Evolutionary conservation across 1,140 invertebrate species (phyloP).

Genomic region (Camponotus floridanus): DNA sequence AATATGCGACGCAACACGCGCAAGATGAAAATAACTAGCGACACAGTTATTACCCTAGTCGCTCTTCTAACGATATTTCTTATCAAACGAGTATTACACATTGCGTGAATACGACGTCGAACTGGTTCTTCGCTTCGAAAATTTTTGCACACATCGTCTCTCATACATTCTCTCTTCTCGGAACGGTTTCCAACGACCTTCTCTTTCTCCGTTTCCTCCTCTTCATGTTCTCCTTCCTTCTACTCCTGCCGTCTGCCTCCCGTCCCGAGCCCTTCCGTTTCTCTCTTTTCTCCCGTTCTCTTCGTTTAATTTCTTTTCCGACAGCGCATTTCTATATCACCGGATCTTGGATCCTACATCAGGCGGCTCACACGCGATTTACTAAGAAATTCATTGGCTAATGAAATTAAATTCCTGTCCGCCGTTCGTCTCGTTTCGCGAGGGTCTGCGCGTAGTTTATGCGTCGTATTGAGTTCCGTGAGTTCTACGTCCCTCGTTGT

Average conservation of each 20-base stretch:
- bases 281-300: conserved; percentile 33
- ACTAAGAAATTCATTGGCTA: conserved; percentile 75
- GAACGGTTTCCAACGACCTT: conserved; percentile 15
- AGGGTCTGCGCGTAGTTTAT: conserved; percentile 64
- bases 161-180: conserved; percentile 15
- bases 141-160: background rate
- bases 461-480: conserved; percentile 73
- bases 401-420: conserved; percentile 77
- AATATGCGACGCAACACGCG: too few species aligned
- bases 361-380: conserved; percentile 73
- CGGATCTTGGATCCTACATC: conserved; percentile 59
- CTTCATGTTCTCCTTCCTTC: background rate
- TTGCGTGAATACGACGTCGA: conserved; percentile 60
- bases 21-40: conserved; percentile 50
- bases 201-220: background rate
- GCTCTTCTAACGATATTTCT: conserved; percentile 16
- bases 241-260: background rate
- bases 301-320: conserved; percentile 58
- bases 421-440: background rate
- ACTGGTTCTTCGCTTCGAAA: conserved; percentile 41
- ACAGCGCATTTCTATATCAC: conserved; percentile 56
- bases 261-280: background rate
- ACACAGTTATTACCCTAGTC: conserved; percentile 44
- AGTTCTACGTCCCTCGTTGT: conserved; percentile 34
- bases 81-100: conserved; percentile 50